These are phyloP conservation scores for Camponotus fellah DNA, from an alignment of 2,888 invertebrate genomes.

Conservation along the genomic window DNA sequence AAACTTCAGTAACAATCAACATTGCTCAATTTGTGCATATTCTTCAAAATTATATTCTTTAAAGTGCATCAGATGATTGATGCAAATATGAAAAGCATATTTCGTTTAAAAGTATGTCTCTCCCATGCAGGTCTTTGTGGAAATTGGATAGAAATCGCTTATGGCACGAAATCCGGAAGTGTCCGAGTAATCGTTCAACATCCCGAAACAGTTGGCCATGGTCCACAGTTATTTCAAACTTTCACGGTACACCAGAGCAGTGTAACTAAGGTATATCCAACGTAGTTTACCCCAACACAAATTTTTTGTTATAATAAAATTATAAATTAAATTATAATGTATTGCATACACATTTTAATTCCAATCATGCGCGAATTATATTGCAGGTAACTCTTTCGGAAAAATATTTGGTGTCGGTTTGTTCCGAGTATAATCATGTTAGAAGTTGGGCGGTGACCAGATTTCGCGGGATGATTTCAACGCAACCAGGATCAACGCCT, in stretches of 20 bases:
- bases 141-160: slow-evolving; percentile 99
- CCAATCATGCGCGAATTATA: neutral
- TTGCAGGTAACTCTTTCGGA: slow-evolving; percentile 95
- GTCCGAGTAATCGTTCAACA: slow-evolving; percentile 99
- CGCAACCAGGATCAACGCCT: slow-evolving; percentile 99
- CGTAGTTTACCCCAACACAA: neutral
- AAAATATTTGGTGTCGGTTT: slow-evolving; percentile 97
- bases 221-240: slow-evolving; percentile 99
- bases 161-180: slow-evolving; percentile 98
- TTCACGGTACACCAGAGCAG: slow-evolving; percentile 99
- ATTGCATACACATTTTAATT: neutral
- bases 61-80: slow-evolving; percentile 34
- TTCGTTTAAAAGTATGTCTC: neutral
- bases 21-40: neutral
- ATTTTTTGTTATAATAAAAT: neutral
- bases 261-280: slow-evolving; percentile 93
- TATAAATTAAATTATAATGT: slow-evolving; percentile 10
- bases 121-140: slow-evolving; percentile 93
- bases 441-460: slow-evolving; percentile 98
- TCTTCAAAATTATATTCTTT: too few species aligned
- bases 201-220: slow-evolving; percentile 99
- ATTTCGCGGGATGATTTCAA: slow-evolving; percentile 99
- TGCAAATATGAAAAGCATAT: neutral
- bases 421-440: slow-evolving; percentile 99
- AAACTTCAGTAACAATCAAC: neutral